Evolutionary conservation across 2,888 invertebrate genomes (phyloP).

Genomic region (Tenthredo distinguenda): DNA sequence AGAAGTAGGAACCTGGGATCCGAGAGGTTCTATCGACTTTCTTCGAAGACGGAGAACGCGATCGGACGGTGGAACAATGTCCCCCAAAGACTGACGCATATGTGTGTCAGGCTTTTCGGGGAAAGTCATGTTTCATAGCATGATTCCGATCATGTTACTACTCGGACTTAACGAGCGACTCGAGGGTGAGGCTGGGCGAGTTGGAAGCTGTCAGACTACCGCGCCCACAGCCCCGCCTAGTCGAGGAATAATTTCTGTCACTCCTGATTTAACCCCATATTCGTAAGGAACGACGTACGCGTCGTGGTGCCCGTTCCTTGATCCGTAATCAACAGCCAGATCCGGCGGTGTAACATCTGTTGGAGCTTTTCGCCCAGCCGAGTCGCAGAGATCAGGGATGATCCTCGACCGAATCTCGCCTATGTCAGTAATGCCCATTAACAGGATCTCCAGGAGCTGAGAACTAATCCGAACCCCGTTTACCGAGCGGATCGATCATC

Average conservation of each 20-base stretch:
- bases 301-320: background rate
- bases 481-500: conserved; percentile 22
- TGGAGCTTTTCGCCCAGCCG: background rate
- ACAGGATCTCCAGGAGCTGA: background rate
- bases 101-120: background rate
- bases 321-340: background rate
- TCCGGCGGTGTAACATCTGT: background rate
- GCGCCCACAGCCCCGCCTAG: conserved; percentile 36
- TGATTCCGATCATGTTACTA: background rate
- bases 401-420: conserved; percentile 1
- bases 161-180: conserved; percentile 11
- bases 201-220: conserved; percentile 33
- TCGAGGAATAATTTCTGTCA: conserved; percentile 42
- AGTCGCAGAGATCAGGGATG: background rate
- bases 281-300: background rate
- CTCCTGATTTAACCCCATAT: conserved; percentile 31
- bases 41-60: background rate
- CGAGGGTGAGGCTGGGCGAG: conserved; percentile 7
- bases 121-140: background rate
- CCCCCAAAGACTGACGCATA: background rate
- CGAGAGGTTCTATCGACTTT: background rate
- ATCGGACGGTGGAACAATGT: background rate
- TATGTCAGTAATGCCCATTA: conserved; percentile 10
- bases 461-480: background rate
- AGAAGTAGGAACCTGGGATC: background rate